Evolutionary conservation across 2,797 vertebrate genomes (phyloP), one percentile per base, ranked within the genome.

Genomic region (Alca torda): DNA sequence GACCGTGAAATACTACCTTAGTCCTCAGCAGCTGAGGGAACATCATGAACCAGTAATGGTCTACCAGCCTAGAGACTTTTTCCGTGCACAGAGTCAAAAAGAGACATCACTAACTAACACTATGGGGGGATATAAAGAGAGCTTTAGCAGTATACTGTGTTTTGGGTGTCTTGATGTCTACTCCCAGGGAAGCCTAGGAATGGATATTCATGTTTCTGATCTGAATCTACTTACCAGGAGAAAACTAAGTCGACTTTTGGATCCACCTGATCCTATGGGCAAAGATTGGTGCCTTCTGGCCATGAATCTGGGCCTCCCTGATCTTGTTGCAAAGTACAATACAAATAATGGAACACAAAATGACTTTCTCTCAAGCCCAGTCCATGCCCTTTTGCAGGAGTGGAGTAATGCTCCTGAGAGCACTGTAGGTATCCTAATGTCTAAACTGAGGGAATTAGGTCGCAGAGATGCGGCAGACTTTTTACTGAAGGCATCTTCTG

Each of bases 221-320:
- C 97, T 99, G 26, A 98, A 98, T 87, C 98, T 99, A 18, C 95
- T 99, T 95, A 99, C 98, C 10, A 98, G 99, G 78, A 98, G 99
- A 92, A 99, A 99, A 96, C 98, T 99, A 16, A 99, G 99, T 86
- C 98, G 99, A 86, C 98, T 99, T 98, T 97, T 99, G 97, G 99
- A 99, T 98, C 99, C 99, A 0, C 99, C 99, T 1, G 99, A 99
- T 92, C 99, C 99, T 46, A 98, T 99, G 97, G 99, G 99, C 67
- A 99, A 99, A 97, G 99, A 99, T 92, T 99, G 99, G 99, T 99
- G 99, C 98, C 99, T 99, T 97, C 98, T 99, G 63, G 99, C 99
- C 95, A 99, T 99, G 99, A 99, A 99, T 98, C 97, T 99, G 74
- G 99, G 99, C 92, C 99, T 99, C 80, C 98, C 98, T 4, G 99